These are phyloP conservation scores for Drosophila tani DNA, from an alignment of 1,140 invertebrate genomes.

Conservation along the genomic window DNA sequence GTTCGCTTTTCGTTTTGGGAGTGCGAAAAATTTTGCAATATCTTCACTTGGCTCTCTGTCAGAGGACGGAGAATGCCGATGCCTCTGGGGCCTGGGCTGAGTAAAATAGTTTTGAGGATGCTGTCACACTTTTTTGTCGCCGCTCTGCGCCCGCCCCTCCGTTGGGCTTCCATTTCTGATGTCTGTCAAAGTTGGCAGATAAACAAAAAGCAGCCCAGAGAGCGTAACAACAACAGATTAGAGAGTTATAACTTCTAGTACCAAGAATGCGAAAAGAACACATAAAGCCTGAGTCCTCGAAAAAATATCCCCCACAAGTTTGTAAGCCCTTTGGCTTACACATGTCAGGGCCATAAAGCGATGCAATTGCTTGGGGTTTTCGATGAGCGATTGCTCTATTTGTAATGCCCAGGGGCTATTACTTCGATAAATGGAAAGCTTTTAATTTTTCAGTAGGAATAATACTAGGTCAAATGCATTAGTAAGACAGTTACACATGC, in stretches of 20 bases:
- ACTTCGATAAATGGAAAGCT: neutral
- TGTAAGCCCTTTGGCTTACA: slow-evolving; percentile 43
- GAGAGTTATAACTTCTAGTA: slow-evolving; percentile 36
- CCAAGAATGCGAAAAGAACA: slow-evolving; percentile 34
- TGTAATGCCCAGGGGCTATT: slow-evolving; percentile 3
- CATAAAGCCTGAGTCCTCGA: slow-evolving; percentile 10
- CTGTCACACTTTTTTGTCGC: slow-evolving; percentile 48
- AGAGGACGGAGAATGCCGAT: slow-evolving; percentile 7
- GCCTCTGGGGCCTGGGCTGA: slow-evolving; percentile 22
- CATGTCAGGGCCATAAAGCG: slow-evolving; percentile 36
- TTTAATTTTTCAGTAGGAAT: neutral
- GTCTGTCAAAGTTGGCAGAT: slow-evolving; percentile 35
- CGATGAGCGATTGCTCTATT: slow-evolving; percentile 15
- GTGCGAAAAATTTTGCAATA: slow-evolving; percentile 47
- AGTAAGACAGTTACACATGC: neutral
- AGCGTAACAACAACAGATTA: slow-evolving; percentile 45
- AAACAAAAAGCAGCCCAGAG: slow-evolving; percentile 29
- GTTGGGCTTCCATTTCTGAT: slow-evolving; percentile 17
- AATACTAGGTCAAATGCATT: slow-evolving; percentile 3
- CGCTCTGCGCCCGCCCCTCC: neutral
- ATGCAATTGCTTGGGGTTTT: slow-evolving; percentile 23
- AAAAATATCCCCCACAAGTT: slow-evolving; percentile 16
- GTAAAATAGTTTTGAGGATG: slow-evolving; percentile 43
- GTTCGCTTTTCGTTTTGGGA: slow-evolving; percentile 23
- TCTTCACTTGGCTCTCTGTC: slow-evolving; percentile 34